A percentile compares a stretch with the other conserved stretches of the same genome.
phyloP scores from a whole-genome alignment of 2,888 invertebrate species.

The Trileptium ribeirensis region DNA sequence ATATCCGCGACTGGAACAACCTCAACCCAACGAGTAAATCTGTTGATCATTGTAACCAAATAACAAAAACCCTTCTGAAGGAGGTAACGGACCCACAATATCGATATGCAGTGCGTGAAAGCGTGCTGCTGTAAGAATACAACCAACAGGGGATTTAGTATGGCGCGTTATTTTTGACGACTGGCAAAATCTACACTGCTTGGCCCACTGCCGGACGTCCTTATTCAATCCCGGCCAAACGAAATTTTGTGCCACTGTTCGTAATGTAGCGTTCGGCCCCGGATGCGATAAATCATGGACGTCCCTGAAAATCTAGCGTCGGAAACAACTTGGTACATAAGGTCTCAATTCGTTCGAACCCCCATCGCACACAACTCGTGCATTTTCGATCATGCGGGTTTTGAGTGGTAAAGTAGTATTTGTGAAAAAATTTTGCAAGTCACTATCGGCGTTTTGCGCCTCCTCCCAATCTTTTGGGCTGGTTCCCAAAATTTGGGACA shows the following conservation, averaged over 20 bases:
- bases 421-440: not conserved
- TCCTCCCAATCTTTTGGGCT: not conserved
- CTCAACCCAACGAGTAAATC: conserved; percentile 1
- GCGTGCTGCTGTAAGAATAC: not conserved
- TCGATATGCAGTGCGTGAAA: no score
- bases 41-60: not conserved
- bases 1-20: not conserved
- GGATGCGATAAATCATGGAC: no score
- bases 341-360: no score
- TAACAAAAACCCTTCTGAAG: not conserved
- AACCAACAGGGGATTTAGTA: not conserved
- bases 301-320: no score
- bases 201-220: not conserved
- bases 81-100: conserved; percentile 2
- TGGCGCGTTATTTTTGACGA: not conserved
- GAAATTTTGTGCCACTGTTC: no score
- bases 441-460: not conserved
- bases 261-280: no score
- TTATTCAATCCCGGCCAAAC: conserved; percentile 6
- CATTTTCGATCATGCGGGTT: no score
- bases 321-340: no score
- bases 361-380: no score
- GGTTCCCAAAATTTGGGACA: not conserved
- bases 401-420: not conserved
- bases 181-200: not conserved